These are phyloP conservation scores for Mesorhabditis belari DNA, from an alignment of 2,888 invertebrate genomes.

Conservation along the genomic window DNA sequence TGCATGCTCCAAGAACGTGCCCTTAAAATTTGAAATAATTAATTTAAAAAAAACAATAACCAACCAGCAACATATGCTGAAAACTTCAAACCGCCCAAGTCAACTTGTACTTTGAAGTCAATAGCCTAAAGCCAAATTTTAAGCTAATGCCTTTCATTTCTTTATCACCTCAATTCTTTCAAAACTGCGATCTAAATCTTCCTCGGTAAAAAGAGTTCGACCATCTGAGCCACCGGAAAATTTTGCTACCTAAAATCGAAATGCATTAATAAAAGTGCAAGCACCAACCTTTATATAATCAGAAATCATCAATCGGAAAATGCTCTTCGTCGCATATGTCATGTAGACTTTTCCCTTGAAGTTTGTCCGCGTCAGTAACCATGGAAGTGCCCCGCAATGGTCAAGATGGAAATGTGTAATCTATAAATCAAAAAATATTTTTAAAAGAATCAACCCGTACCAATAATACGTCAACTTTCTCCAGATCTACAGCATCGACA, in stretches of 20 bases:
- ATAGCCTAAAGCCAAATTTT: constrained; percentile 60
- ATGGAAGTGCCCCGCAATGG: constrained; percentile 93
- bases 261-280: neutral
- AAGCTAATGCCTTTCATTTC: neutral
- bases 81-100: constrained; percentile 85
- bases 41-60: neutral
- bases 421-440: constrained; percentile 7
- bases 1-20: constrained; percentile 95
- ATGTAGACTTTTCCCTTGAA: constrained; percentile 82
- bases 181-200: constrained; percentile 93
- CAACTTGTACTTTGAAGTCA: constrained; percentile 76
- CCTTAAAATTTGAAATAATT: neutral
- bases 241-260: constrained; percentile 28
- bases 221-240: constrained; percentile 38
- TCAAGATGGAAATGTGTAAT: constrained; percentile 77
- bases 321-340: constrained; percentile 99
- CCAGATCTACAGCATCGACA: constrained; percentile 92
- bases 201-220: constrained; percentile 85
- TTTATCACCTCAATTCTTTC: constrained; percentile 93
- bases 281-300: constrained; percentile 88
- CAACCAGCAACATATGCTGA: constrained; percentile 95
- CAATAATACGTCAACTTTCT: constrained; percentile 82
- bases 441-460: constrained; percentile 49
- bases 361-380: constrained; percentile 92
- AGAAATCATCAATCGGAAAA: constrained; percentile 93